Evolutionary conservation across 2,113 vertebrate genomes (phyloP).

Genomic region (Gallinago paraguaiae): DNA sequence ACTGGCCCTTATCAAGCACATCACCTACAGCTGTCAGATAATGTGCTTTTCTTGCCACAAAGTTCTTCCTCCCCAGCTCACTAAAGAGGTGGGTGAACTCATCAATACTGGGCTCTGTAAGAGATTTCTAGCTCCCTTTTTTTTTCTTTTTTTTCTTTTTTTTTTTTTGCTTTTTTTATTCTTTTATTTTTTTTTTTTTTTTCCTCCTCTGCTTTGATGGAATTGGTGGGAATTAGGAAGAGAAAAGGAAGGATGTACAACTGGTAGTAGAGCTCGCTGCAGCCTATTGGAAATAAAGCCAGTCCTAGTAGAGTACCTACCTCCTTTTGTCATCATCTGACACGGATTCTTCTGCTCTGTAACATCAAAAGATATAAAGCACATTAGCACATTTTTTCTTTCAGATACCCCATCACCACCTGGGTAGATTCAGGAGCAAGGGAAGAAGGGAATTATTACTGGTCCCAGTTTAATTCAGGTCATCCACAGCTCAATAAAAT

Average conservation of each 20-base stretch:
- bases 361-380: constrained; percentile 64
- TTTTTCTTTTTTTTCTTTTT: background rate
- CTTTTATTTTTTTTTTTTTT: background rate
- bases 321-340: constrained; percentile 94
- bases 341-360: constrained; percentile 87
- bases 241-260: background rate
- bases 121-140: background rate
- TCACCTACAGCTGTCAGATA: background rate
- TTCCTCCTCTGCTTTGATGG: background rate
- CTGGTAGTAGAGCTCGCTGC: background rate
- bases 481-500: background rate
- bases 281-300: background rate
- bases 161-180: background rate
- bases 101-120: background rate
- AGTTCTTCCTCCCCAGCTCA: background rate
- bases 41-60: background rate
- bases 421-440: background rate
- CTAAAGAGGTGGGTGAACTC: background rate
- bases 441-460: background rate
- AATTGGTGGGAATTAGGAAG: background rate
- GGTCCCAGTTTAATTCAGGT: background rate
- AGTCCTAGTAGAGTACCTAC: constrained; percentile 66
- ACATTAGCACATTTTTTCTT: background rate
- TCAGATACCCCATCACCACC: background rate
- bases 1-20: background rate